Conservation (phyloP, 2,888 invertebrate species). For the Pyrgus malvae region DNA sequence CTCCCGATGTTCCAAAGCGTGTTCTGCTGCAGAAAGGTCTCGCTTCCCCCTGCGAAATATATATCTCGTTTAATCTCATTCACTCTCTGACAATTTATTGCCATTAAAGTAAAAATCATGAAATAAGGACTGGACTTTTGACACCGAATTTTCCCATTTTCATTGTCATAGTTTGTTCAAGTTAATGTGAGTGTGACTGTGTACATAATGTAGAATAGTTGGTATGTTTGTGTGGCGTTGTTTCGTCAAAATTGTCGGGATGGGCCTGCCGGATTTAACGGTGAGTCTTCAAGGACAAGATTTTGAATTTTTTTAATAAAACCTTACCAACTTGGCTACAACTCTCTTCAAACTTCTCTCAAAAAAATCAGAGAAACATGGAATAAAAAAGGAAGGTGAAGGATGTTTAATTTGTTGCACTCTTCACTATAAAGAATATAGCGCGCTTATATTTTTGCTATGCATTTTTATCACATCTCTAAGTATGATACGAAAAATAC, state of each 20-base stretch:
- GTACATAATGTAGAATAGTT: conserved; percentile 42
- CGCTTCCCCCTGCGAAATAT: conserved; percentile 27
- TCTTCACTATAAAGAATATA: too few species aligned
- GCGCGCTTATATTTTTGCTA: too few species aligned
- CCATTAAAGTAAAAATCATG: conserved; percentile 1
- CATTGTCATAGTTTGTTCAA: conserved; percentile 5
- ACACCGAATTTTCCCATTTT: neutral
- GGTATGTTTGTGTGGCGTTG: conserved; percentile 73
- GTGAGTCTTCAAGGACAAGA: conserved; percentile 55
- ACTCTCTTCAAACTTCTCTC: too few species aligned
- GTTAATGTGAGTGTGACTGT: conserved; percentile 31
- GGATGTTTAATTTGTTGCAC: too few species aligned
- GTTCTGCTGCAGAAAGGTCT: conserved; percentile 77
- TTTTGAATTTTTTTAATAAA: too few species aligned
- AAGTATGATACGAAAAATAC: too few species aligned
- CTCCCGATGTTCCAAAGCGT: conserved; percentile 72
- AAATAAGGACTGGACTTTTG: neutral
- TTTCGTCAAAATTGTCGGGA: conserved; percentile 60
- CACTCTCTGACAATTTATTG: neutral
- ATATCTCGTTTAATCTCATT: conserved; percentile 9
- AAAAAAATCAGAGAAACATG: too few species aligned
- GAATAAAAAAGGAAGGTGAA: too few species aligned
- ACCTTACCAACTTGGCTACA: too few species aligned
- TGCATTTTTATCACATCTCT: too few species aligned
- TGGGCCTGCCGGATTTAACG: conserved; percentile 75